Conservation (phyloP, 2,888 invertebrate genomes). For the Maniola hyperantus region DNA sequence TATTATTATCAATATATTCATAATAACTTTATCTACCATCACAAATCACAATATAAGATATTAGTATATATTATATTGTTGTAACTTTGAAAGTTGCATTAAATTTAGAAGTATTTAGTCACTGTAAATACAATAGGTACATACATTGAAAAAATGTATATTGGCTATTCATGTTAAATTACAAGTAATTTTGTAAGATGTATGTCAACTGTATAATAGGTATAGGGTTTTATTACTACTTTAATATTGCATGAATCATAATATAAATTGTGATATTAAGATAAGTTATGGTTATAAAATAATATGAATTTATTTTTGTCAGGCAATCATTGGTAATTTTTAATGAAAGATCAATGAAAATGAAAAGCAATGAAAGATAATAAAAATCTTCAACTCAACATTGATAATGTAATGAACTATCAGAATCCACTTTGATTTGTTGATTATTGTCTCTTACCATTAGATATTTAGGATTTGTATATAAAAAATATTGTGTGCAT, state of each 20-base stretch:
- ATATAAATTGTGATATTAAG: slow-evolving; percentile 69
- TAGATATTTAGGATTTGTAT: neutral
- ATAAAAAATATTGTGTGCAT: neutral
- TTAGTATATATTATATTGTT: neutral
- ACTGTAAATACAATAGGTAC: neutral
- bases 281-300: slow-evolving; percentile 47
- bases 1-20: too few species aligned
- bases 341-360: neutral
- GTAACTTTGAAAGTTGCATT: neutral
- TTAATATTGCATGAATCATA: slow-evolving; percentile 21
- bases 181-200: slow-evolving; percentile 1
- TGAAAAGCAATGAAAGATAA: neutral
- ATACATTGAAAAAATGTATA: neutral
- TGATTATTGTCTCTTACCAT: too few species aligned
- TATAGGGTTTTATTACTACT: neutral
- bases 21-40: too few species aligned
- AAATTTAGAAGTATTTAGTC: neutral
- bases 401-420: neutral
- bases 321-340: neutral
- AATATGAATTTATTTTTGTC: neutral
- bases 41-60: too few species aligned
- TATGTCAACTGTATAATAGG: neutral
- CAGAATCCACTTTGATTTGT: neutral
- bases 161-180: neutral
- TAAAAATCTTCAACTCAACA: neutral